Conservation (phyloP, 2,797 vertebrate species). For the Pseudopleuronectes americanus region DNA sequence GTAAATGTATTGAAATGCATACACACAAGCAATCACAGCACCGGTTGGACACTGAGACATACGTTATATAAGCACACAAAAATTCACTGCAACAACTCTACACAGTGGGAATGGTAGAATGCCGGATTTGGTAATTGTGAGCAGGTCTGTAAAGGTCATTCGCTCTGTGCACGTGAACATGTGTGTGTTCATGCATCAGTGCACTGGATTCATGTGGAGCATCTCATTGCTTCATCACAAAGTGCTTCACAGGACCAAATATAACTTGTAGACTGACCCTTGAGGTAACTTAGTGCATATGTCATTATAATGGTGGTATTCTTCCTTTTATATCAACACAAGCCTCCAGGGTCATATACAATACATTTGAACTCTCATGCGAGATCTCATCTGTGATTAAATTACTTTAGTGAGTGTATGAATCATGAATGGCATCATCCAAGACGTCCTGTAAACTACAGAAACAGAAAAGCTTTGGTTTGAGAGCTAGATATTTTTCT, state of each 20-base stretch:
- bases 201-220: neutral
- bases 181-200: neutral
- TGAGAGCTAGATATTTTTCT: too few relatives aligned
- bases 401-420: too few relatives aligned
- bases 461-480: too few relatives aligned
- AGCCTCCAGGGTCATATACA: neutral
- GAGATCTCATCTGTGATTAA: neutral
- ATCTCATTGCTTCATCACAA: neutral
- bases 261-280: too few relatives aligned
- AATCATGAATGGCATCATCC: too few relatives aligned
- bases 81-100: neutral
- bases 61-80: neutral
- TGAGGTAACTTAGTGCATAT: too few relatives aligned
- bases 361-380: neutral
- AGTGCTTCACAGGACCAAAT: too few relatives aligned
- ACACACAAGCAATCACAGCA: neutral
- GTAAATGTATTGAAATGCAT: neutral
- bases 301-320: neutral
- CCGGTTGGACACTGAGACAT: neutral
- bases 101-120: neutral
- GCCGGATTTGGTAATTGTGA: neutral
- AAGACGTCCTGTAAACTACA: too few relatives aligned
- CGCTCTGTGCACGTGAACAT: neutral
- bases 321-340: neutral
- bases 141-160: conserved; percentile 16